phyloP scores from a whole-genome alignment of 1,140 invertebrate genomes.

The Berghia stephanieae region DNA sequence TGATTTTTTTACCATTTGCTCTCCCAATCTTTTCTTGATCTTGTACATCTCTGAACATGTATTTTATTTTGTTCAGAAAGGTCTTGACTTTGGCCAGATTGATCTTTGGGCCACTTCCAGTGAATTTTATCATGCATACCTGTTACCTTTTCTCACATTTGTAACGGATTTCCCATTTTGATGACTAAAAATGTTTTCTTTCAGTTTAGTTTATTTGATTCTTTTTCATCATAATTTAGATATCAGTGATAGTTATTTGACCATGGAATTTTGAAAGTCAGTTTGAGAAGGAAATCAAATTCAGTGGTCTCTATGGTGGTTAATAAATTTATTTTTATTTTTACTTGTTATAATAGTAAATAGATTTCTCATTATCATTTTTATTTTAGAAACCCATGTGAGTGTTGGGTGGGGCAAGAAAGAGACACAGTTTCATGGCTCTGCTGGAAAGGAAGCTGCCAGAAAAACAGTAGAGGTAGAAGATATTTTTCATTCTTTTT shows the following conservation, averaged over 20 bases:
- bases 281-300: not conserved
- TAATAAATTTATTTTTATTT: not conserved
- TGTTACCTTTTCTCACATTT: too few relatives aligned
- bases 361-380: conserved; percentile 1
- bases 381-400: conserved; percentile 75
- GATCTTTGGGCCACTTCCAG: too few relatives aligned
- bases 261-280: not conserved
- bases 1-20: too few relatives aligned
- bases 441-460: conserved; percentile 83
- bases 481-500: too few relatives aligned
- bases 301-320: not conserved
- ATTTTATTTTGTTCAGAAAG: too few relatives aligned
- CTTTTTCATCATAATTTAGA: not conserved
- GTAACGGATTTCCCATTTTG: too few relatives aligned
- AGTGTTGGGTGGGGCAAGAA: conserved; percentile 95
- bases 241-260: not conserved
- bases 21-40: too few relatives aligned
- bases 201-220: not conserved
- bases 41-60: too few relatives aligned
- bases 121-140: too few relatives aligned
- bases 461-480: conserved; percentile 62
- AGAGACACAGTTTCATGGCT: conserved; percentile 94
- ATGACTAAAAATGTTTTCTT: too few relatives aligned
- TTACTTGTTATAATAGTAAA: not conserved
- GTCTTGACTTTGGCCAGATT: too few relatives aligned